Evolutionary conservation across 2,888 invertebrate species (phyloP).

Genomic region (Caradrina clavipalpis): DNA sequence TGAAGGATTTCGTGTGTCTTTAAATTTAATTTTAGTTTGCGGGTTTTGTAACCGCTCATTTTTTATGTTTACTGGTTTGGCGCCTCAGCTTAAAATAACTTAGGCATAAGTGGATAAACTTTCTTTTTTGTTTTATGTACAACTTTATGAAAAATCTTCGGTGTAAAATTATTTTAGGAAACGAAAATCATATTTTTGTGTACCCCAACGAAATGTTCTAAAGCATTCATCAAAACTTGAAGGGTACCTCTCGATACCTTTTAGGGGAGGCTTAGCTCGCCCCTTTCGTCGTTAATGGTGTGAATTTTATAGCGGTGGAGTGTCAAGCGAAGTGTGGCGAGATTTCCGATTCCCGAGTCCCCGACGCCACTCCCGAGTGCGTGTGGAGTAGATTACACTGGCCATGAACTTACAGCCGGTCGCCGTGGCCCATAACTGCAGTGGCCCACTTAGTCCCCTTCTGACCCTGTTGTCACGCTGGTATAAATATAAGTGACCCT

Average conservation of each 20-base stretch:
- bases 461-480: conserved; percentile 60
- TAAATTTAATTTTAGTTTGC: conserved; percentile 17
- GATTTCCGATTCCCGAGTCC: conserved; percentile 31
- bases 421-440: conserved; percentile 68
- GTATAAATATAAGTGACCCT: conserved; percentile 65
- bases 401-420: conserved; percentile 74
- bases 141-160: background rate
- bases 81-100: background rate
- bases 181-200: conserved; percentile 20
- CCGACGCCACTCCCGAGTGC: conserved; percentile 42
- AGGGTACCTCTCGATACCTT: conserved; percentile 47
- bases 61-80: conserved; percentile 12
- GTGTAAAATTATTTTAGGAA: background rate
- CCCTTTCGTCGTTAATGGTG: conserved; percentile 55
- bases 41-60: background rate
- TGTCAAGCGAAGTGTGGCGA: conserved; percentile 56
- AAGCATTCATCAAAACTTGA: conserved; percentile 55
- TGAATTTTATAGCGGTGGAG: conserved; percentile 58
- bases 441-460: conserved; percentile 74
- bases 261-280: conserved; percentile 45
- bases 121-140: background rate
- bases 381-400: conserved; percentile 63
- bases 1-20: conserved; percentile 15
- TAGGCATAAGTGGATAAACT: no score
- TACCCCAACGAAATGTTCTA: conserved; percentile 26